phyloP scores from a whole-genome alignment of 2,797 vertebrate genomes.

The Falco cherrug region DNA sequence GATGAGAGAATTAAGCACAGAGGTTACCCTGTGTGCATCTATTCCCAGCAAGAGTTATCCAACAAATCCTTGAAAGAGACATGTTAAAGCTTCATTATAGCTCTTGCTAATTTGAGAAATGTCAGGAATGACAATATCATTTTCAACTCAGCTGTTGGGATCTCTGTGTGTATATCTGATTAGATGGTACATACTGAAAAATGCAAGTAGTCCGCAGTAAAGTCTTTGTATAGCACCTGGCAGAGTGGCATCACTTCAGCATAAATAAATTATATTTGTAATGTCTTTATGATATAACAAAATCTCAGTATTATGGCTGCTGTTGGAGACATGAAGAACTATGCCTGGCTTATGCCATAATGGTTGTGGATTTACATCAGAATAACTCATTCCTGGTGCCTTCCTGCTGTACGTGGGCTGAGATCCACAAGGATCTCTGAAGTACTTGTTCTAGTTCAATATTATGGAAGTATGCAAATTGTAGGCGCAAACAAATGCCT shows the following conservation, averaged over 20 bases:
- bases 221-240: neutral
- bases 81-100: neutral
- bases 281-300: neutral
- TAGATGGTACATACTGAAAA: neutral
- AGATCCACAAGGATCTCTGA: neutral
- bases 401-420: neutral
- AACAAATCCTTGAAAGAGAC: neutral
- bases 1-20: neutral
- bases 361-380: neutral
- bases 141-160: neutral
- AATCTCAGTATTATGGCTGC: neutral
- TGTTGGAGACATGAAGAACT: neutral
- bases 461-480: neutral
- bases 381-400: neutral
- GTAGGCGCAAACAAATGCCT: neutral
- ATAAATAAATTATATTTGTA: neutral
- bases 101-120: conserved; percentile 3
- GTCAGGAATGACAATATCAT: neutral
- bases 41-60: neutral
- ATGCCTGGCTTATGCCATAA: neutral
- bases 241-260: neutral
- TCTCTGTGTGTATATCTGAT: neutral
- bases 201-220: fast-evolving
- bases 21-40: neutral
- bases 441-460: neutral